Evolutionary conservation across 2,888 invertebrate genomes (phyloP), one percentile per base, ranked within the genome.

Genomic region (Catocala sponsa): DNA sequence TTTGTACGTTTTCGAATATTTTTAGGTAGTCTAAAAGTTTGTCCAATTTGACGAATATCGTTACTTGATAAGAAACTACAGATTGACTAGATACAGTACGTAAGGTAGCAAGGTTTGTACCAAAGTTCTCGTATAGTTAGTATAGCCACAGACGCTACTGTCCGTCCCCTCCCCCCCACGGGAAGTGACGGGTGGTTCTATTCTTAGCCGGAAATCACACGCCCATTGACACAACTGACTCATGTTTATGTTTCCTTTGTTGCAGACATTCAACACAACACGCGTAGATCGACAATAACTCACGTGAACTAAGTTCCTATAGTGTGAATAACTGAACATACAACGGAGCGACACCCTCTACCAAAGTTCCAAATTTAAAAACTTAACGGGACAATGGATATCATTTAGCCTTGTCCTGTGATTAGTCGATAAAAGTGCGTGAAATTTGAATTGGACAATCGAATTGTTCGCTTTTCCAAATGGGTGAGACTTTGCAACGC

Each of bases 401-500:
- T 61, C 5, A 70, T 72, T 55, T 68, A 75, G 49, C 55, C 10
- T 35, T 9, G 11, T 35, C 48, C 35, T 50, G 79, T 83, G 69
- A 76, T 77, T 79, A 63, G 74, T 78, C 66, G 66, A 62, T 59
- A 61, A 46, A 38, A 68, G 76, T 81, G 79, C 61, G 64, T 62
- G 59, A 65, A 59, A 63, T 73, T 76, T 56, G 58, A 76, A 79
- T 65, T 50, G 70, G 46, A 78, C 65, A 80, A 78, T 74, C 63
- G 59, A 80, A 78, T 74, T 64, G 75, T 44, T 48, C 38, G 10
- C 42, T 51, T 38, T 63, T 74, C 48, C 69, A 72, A 76, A 88
- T 87, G 86, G 74, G 74, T 68, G 72, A 69, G 64, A 72, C 72
- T 52, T 44, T 55, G 25, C 75, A 74, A 64, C 83, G 80, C 68